These are phyloP conservation scores for Uromys caudimaculatus DNA, from an alignment of 2,797 vertebrate species.

Conservation along the genomic window DNA sequence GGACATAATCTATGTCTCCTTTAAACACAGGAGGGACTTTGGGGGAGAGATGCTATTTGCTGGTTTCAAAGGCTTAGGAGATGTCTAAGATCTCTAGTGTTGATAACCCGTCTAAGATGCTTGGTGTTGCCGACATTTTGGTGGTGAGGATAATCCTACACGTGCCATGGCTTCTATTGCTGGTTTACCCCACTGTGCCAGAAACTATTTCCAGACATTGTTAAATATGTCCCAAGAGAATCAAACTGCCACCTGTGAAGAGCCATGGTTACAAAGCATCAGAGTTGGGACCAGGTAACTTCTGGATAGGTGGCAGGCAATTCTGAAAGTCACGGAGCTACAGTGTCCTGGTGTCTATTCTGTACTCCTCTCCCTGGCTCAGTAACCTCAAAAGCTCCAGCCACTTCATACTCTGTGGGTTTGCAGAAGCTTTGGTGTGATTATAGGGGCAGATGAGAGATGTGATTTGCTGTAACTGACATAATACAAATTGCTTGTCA, in stretches of 20 bases:
- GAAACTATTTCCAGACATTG: background rate
- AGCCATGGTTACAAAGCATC: background rate
- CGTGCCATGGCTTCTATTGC: background rate
- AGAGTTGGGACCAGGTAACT: no score
- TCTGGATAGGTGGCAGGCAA: background rate
- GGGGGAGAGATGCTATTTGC: background rate
- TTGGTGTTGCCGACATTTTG: background rate
- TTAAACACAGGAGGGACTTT: background rate
- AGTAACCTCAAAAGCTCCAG: background rate
- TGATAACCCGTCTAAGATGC: background rate
- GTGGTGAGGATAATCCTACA: background rate
- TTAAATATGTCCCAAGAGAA: background rate
- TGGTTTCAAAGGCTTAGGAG: background rate
- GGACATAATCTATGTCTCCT: background rate
- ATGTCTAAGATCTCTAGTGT: background rate
- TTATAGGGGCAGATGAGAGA: background rate
- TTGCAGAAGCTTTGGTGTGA: conserved; percentile 36
- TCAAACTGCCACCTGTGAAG: rapidly evolving
- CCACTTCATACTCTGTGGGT: background rate
- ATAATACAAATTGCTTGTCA: conserved; percentile 72
- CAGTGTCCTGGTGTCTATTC: background rate
- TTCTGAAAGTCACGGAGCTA: background rate
- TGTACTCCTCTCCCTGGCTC: background rate
- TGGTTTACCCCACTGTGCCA: background rate
- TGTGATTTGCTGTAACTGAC: conserved; percentile 50